These are phyloP conservation scores for Harpagifer antarcticus DNA, from an alignment of 2,797 vertebrate species.

Conservation along the genomic window DNA sequence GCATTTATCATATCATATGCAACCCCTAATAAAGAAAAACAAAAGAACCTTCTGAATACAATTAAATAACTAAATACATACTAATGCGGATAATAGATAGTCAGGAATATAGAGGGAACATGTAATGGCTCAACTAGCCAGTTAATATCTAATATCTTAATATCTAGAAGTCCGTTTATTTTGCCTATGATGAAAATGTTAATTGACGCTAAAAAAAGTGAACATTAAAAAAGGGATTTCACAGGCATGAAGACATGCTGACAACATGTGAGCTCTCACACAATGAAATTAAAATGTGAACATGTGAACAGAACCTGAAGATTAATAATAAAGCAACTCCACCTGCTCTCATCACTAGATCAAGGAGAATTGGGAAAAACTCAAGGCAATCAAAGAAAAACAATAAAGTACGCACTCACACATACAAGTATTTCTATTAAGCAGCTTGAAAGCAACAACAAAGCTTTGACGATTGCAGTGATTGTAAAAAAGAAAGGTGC, in stretches of 20 bases:
- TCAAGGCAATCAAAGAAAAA: slow-evolving; percentile 4
- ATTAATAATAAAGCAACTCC: slow-evolving; percentile 14
- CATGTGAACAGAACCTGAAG: slow-evolving; percentile 11
- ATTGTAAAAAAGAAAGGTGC: not conserved
- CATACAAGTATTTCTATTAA: too few relatives aligned
- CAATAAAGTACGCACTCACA: not conserved
- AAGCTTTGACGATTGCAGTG: slow-evolving; percentile 8
- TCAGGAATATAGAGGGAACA: too few relatives aligned
- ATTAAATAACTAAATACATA: too few relatives aligned
- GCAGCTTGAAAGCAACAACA: slow-evolving; percentile 15
- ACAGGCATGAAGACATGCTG: not conserved
- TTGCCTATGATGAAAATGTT: not conserved
- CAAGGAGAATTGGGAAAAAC: not conserved
- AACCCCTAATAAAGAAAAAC: too few relatives aligned
- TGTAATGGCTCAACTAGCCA: too few relatives aligned
- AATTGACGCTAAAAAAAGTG: not conserved
- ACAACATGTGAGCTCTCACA: not conserved
- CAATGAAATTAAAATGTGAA: slow-evolving; percentile 1
- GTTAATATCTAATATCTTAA: too few relatives aligned
- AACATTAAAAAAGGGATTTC: not conserved
- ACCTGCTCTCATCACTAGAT: not conserved
- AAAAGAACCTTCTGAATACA: too few relatives aligned
- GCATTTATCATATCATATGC: too few relatives aligned
- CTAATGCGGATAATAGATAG: too few relatives aligned
- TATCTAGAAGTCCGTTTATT: not conserved